Evolutionary conservation across 2,113 vertebrate species (phyloP).

Genomic region (Misgurnus anguillicaudatus): DNA sequence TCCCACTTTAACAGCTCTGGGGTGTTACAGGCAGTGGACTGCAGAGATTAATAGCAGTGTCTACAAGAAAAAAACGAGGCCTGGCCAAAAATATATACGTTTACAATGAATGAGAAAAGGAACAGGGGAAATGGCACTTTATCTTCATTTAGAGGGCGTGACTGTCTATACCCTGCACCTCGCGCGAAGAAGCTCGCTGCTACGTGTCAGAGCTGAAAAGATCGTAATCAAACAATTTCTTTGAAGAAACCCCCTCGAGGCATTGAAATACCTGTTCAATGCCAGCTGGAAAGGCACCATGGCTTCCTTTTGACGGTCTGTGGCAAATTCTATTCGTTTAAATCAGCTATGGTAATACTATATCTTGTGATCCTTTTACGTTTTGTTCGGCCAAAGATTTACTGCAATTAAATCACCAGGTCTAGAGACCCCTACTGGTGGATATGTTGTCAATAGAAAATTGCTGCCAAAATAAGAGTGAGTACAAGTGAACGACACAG

Average conservation of each 20-base stretch:
- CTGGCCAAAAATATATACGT: slow-evolving; percentile 42
- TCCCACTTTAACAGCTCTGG: not conserved
- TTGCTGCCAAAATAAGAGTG: slow-evolving; percentile 9
- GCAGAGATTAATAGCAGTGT: slow-evolving; percentile 43
- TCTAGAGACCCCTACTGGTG: not conserved
- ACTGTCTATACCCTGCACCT: not conserved
- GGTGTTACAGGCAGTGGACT: not conserved
- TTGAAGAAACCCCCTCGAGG: slow-evolving; percentile 28
- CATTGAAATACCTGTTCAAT: slow-evolving; percentile 34
- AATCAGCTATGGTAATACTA: not conserved
- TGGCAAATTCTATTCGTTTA: not conserved
- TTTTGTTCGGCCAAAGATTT: slow-evolving; percentile 1
- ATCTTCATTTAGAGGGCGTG: slow-evolving; percentile 10
- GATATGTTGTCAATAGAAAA: slow-evolving; percentile 18
- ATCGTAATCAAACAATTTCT: slow-evolving; percentile 35
- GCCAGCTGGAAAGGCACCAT: slow-evolving; percentile 28
- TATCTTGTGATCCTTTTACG: no score
- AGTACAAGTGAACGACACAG: slow-evolving; percentile 5
- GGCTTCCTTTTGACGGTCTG: not conserved
- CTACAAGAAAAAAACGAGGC: slow-evolving; percentile 19
- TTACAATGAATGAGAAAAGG: slow-evolving; percentile 33
- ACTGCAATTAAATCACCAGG: slow-evolving; percentile 2
- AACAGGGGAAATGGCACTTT: slow-evolving; percentile 25
- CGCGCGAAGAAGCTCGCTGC: slow-evolving; percentile 1
- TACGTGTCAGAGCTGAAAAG: slow-evolving; percentile 10